Evolutionary conservation across 2,113 vertebrate species (phyloP).

Genomic region (Fregetta grallaria): DNA sequence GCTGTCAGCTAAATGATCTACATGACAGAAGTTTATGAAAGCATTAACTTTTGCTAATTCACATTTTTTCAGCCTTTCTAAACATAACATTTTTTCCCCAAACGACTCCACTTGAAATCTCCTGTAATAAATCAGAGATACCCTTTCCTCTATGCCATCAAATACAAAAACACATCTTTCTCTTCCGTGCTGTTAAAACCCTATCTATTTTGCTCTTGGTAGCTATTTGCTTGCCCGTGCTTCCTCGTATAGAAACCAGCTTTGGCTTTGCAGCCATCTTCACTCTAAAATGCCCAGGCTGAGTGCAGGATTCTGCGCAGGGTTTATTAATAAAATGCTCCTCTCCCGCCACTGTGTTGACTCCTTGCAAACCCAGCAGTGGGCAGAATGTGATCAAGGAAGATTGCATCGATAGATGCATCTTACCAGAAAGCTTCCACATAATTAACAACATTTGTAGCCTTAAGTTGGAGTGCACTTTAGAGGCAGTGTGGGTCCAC

Average conservation of each 20-base stretch:
- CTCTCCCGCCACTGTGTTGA: background rate
- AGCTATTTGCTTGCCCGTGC: background rate
- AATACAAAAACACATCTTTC: background rate
- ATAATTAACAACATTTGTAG: background rate
- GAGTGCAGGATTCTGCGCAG: background rate
- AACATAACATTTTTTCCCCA: background rate
- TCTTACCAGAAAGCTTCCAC: background rate
- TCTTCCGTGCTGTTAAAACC: background rate
- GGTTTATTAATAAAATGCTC: background rate
- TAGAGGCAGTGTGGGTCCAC: background rate
- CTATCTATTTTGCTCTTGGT: background rate
- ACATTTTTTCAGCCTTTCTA: background rate
- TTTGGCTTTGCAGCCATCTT: background rate
- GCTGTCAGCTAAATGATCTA: background rate
- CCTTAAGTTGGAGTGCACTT: background rate
- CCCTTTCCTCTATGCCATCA: background rate
- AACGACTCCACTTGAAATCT: background rate
- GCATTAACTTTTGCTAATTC: background rate
- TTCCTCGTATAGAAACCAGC: background rate
- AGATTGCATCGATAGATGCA: background rate
- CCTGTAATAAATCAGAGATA: background rate
- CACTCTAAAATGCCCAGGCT: background rate
- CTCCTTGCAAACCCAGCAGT: conserved; percentile 23
- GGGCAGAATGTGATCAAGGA: conserved; percentile 32
- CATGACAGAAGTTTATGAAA: background rate